A percentile compares a stretch with the other conserved stretches of the same genome.
Evolutionary conservation across 2,888 invertebrate species (phyloP).

Genomic region (Campoletis raptor): DNA sequence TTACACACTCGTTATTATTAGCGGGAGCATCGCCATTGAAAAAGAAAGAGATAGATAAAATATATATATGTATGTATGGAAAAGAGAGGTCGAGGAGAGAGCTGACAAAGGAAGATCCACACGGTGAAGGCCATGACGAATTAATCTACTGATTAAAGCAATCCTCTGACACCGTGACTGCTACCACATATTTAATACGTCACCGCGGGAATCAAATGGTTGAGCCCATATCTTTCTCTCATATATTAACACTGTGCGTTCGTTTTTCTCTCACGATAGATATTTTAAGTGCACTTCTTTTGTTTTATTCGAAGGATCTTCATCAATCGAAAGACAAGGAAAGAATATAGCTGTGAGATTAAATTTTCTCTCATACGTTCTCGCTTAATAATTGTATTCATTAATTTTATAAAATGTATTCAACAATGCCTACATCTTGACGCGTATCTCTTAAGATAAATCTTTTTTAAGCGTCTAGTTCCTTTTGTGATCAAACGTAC

Average conservation of each 20-base stretch:
- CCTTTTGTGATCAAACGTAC: neutral
- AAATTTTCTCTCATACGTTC: slow-evolving; percentile 1
- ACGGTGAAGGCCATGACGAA: slow-evolving; percentile 83
- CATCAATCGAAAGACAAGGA: slow-evolving; percentile 48
- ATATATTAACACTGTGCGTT: neutral
- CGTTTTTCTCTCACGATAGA: slow-evolving; percentile 50
- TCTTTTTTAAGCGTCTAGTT: slow-evolving; percentile 19
- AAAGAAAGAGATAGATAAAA: slow-evolving; percentile 13
- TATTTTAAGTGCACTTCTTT: slow-evolving; percentile 37
- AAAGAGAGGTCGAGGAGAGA: slow-evolving; percentile 61
- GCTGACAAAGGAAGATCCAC: slow-evolving; percentile 83
- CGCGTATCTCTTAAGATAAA: neutral
- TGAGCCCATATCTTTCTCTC: slow-evolving; percentile 44
- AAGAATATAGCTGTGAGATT: neutral
- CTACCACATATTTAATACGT: slow-evolving; percentile 84
- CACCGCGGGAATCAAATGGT: slow-evolving; percentile 82
- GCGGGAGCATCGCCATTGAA: slow-evolving; percentile 61
- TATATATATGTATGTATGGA: slow-evolving; percentile 12
- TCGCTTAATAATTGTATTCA: slow-evolving; percentile 43
- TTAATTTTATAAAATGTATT: slow-evolving; percentile 55
- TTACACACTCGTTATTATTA: slow-evolving; percentile 78
- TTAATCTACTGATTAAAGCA: slow-evolving; percentile 85
- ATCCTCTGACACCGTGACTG: slow-evolving; percentile 82
- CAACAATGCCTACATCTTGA: slow-evolving; percentile 7
- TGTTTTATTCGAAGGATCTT: slow-evolving; percentile 63